Percentiles rank a stretch among this genome's conserved stretches.
Conservation (phyloP, 2,113 vertebrate genomes). For the Oncorhynchus masou region DNA sequence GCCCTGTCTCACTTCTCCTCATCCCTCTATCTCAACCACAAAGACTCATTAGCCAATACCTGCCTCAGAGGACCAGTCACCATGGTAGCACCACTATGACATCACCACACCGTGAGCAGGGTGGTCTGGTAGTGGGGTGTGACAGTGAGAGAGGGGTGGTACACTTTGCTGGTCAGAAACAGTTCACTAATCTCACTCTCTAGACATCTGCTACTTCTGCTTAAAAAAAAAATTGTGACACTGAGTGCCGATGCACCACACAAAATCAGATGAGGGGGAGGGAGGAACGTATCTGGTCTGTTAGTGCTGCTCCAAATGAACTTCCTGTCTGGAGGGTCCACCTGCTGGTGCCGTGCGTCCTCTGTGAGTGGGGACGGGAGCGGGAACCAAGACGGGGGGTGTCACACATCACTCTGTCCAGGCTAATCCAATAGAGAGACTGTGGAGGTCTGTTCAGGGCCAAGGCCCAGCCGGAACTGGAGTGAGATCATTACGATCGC, state of each 20-base stretch:
- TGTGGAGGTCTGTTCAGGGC: constrained; percentile 9
- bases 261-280: no score
- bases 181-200: constrained; percentile 2
- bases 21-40: constrained; percentile 22
- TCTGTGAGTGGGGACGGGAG: background rate
- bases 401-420: background rate
- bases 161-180: background rate
- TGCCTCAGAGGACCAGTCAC: constrained; percentile 11
- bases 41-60: constrained; percentile 35
- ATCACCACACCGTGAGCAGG: background rate
- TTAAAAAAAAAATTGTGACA: background rate
- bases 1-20: constrained; percentile 30
- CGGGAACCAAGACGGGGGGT: no score
- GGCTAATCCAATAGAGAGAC: constrained; percentile 15
- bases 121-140: background rate
- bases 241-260: no score
- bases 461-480: constrained; percentile 12
- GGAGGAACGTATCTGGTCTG: no score
- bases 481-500: constrained; percentile 16
- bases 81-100: constrained; percentile 19
- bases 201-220: constrained; percentile 4
- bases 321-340: no score
- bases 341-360: background rate
- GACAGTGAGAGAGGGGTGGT: background rate
- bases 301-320: no score